These are phyloP conservation scores for Artibeus lituratus DNA, from an alignment of 2,797 vertebrate genomes.

Conservation along the genomic window DNA sequence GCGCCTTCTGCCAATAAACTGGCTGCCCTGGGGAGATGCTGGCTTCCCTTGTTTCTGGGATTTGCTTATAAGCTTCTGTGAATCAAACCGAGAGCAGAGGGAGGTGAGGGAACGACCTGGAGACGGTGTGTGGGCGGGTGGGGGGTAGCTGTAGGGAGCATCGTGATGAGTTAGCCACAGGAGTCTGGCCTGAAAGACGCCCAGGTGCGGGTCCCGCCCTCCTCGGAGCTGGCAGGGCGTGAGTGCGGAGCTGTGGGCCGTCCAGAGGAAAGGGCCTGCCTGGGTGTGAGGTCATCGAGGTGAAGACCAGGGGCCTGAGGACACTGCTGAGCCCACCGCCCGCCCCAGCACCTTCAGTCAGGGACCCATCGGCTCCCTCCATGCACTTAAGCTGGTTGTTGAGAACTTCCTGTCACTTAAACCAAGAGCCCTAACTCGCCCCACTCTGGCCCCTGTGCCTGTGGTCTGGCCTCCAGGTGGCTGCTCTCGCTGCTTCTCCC, in stretches of 20 bases:
- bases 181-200: not conserved
- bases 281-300: rapidly evolving
- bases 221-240: not conserved
- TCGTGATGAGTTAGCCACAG: rapidly evolving
- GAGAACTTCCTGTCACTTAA: not conserved
- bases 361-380: rapidly evolving
- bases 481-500: not conserved
- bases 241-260: rapidly evolving
- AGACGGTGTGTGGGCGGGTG: not conserved
- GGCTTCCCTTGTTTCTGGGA: not conserved
- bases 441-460: rapidly evolving
- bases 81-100: slow-evolving; percentile 12
- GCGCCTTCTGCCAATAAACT: not conserved
- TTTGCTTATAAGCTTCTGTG: slow-evolving; percentile 15
- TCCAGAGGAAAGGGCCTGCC: not conserved
- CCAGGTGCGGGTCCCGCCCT: not conserved
- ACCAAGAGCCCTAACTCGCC: not conserved
- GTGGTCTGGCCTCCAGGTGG: not conserved
- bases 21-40: not conserved
- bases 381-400: not conserved
- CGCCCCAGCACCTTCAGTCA: not conserved
- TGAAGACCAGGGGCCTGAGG: not conserved
- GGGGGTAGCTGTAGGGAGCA: not conserved
- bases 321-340: not conserved
- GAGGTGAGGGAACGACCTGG: not conserved